Conservation (phyloP, 2,113 vertebrate species). For the Dasypus novemcinctus region DNA sequence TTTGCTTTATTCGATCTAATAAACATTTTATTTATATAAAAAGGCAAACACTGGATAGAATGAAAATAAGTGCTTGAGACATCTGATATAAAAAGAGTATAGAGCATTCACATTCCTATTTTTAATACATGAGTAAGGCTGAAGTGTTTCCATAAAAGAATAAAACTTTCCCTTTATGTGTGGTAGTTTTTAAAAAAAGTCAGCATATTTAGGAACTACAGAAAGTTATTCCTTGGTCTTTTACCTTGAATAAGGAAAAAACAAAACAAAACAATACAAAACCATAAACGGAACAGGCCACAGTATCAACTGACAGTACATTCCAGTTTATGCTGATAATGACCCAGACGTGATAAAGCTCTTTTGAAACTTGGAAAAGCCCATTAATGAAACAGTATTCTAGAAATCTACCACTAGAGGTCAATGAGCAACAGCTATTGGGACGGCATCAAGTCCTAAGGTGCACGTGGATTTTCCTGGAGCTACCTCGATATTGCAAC, state of each 20-base stretch:
- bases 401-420: conserved; percentile 68
- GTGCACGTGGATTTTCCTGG: neutral
- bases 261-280: neutral
- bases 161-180: conserved; percentile 79
- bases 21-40: conserved; percentile 82
- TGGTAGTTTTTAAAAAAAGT: conserved; percentile 78
- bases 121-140: conserved; percentile 82
- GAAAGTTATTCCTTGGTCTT: conserved; percentile 69
- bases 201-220: conserved; percentile 80
- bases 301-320: neutral
- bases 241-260: neutral
- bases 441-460: neutral
- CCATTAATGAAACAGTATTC: conserved; percentile 26
- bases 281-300: conserved; percentile 43
- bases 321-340: conserved; percentile 53
- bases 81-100: conserved; percentile 80
- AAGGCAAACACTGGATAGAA: conserved; percentile 80
- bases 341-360: conserved; percentile 34
- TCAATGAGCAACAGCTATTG: conserved; percentile 59
- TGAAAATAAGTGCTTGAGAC: conserved; percentile 83
- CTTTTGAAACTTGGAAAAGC: conserved; percentile 14
- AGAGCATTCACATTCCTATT: conserved; percentile 84
- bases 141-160: conserved; percentile 81
- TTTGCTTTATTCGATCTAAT: conserved; percentile 84
- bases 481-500: neutral